Conservation (phyloP, 2,113 vertebrate genomes). For the Progne subis region DNA sequence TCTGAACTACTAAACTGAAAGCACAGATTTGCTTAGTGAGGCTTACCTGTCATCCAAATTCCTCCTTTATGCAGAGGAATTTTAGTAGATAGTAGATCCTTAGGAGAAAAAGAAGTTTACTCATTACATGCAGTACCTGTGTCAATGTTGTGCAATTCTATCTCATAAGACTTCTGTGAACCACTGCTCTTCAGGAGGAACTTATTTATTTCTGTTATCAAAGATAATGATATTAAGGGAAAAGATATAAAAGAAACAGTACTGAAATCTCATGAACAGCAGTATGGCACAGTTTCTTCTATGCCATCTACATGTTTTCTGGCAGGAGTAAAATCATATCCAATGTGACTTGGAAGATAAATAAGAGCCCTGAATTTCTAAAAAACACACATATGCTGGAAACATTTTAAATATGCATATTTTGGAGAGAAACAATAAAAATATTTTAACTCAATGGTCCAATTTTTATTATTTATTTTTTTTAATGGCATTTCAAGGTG, state of each 20-base stretch:
- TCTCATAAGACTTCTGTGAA: not conserved
- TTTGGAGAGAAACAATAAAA: not conserved
- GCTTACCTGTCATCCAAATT: not conserved
- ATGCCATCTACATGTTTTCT: not conserved
- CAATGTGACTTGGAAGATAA: not conserved
- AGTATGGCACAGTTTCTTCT: not conserved
- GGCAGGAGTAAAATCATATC: not conserved
- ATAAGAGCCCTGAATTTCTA: not conserved
- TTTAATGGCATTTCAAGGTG: not conserved
- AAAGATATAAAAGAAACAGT: not conserved
- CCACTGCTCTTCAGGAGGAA: not conserved
- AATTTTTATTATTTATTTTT: not conserved
- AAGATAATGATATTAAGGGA: not conserved
- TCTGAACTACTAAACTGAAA: not conserved
- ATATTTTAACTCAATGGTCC: not conserved
- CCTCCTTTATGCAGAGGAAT: not conserved
- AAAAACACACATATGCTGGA: not conserved
- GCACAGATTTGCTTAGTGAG: not conserved
- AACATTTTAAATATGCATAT: not conserved
- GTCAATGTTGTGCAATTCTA: not conserved
- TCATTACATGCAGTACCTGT: rapidly evolving
- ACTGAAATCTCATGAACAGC: not conserved
- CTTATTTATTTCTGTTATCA: not conserved
- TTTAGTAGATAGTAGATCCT: not conserved
- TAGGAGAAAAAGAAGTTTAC: not conserved